Evolutionary conservation across 2,113 vertebrate genomes (phyloP), one percentile per base, ranked within the genome.

Genomic region (Ophiodon elongatus): DNA sequence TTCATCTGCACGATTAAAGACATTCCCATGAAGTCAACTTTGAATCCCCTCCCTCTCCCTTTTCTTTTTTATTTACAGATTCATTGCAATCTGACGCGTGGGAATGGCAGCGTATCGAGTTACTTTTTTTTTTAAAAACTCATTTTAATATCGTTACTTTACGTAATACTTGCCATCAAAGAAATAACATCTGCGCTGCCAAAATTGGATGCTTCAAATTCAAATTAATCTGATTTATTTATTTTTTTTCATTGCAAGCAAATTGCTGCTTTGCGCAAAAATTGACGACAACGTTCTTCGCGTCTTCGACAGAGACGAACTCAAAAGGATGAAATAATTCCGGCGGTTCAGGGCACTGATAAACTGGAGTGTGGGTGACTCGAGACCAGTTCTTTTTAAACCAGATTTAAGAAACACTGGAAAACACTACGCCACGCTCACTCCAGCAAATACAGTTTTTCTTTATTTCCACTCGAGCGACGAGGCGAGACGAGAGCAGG

Each of bases 1-100:
- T 27, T 99, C 98, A 94, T 98, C 98, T 99, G 94, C 76, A 52
- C 4, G 14, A 66, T 19, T n/a, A 91, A 94, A 75, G 29, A 17
- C 19, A 47, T 29, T 29, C 27, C 56, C 6, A 25, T 59, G 6
- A 65, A 7, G 19, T 27, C 43, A 31, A 25, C 57, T 29, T 1
- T 27, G n/a, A 50, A 21, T 21, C 3, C 21, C 6, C 11, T 41
- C 7, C 21, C 5, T 8, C 35, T 37, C n/a, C n/a, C n/a, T n/a
- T n/a, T n/a, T n/a, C n/a, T 39, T 39, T 39, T 57, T 27, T 29
- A 73, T 11, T 25, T 25, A 57, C 8, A 39, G 8, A 41, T 29
- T 0, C 19, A 39, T 35, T 4, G 50, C 15, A 4, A 5, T 27
- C 29, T 25, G 8, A 35, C 2, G n/a, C 23, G 67, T 54, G 29